Percentiles rank a stretch among this genome's conserved stretches.
phyloP scores from a whole-genome alignment of 2,113 vertebrate genomes.

The Myrmecophaga tridactyla region DNA sequence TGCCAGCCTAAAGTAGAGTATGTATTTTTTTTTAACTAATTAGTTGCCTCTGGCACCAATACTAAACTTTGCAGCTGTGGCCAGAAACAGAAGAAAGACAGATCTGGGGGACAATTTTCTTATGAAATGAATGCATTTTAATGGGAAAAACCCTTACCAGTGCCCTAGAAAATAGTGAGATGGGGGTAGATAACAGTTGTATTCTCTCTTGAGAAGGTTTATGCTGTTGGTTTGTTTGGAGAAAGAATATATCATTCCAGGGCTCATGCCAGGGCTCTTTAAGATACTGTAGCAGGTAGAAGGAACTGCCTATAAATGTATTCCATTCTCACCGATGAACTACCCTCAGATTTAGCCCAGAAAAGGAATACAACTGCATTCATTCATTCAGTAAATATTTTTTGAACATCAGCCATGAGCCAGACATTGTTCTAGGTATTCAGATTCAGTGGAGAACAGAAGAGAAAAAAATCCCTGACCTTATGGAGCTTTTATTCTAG shows the following conservation, averaged over 20 bases:
- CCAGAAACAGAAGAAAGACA: conserved; percentile 6
- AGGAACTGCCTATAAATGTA: not conserved
- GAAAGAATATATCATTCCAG: not conserved
- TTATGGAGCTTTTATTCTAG: not conserved
- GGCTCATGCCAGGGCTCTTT: not conserved
- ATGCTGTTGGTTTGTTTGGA: not conserved
- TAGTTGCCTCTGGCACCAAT: conserved; percentile 59
- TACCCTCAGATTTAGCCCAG: not conserved
- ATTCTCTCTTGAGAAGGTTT: not conserved
- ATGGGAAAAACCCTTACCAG: conserved; percentile 36
- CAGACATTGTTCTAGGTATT: not conserved
- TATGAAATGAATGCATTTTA: conserved; percentile 60
- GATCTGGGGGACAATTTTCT: not conserved
- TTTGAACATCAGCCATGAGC: not conserved
- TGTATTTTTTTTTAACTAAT: conserved; percentile 57
- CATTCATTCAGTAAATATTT: not conserved
- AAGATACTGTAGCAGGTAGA: not conserved
- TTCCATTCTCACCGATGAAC: not conserved
- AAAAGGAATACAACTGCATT: not conserved
- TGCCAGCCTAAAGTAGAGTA: conserved; percentile 36
- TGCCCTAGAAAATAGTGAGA: not conserved
- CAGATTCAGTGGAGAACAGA: not conserved
- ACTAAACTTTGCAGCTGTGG: conserved; percentile 41
- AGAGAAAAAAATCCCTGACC: not conserved
- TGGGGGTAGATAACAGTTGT: not conserved